Percentiles rank a stretch among this genome's conserved stretches.
These are phyloP conservation scores for Myiopsitta monachus DNA, from an alignment of 2,113 vertebrate species.

Conservation along the genomic window DNA sequence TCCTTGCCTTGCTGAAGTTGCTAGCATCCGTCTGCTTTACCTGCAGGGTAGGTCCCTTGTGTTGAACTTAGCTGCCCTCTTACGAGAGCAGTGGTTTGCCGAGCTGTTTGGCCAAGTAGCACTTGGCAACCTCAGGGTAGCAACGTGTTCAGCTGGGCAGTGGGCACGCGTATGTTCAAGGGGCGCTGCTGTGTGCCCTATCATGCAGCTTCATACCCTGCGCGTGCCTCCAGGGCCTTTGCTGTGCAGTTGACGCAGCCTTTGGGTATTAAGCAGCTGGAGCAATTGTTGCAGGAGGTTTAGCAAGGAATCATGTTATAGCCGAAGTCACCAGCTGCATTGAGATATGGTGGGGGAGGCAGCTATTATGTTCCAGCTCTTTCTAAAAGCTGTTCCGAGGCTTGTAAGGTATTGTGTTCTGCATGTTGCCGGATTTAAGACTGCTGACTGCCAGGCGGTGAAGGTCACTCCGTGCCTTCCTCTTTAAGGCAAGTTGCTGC, in stretches of 20 bases:
- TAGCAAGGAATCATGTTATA: accelerated
- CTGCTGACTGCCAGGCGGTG: background rate
- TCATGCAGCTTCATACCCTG: accelerated
- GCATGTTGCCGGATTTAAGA: background rate
- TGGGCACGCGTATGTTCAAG: accelerated
- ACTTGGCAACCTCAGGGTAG: background rate
- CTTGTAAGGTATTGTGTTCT: background rate
- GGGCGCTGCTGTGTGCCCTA: background rate
- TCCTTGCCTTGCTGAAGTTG: background rate
- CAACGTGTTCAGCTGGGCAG: accelerated
- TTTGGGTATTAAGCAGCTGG: background rate
- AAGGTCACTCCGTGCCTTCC: slow-evolving; percentile 24
- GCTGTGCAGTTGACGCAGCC: background rate
- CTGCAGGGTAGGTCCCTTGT: background rate
- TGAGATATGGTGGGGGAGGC: background rate
- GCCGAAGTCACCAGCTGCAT: background rate
- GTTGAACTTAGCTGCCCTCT: background rate
- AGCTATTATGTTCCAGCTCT: background rate
- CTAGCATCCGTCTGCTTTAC: background rate
- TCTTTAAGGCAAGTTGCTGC: background rate
- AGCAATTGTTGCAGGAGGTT: background rate
- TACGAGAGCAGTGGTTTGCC: accelerated
- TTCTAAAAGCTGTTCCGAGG: background rate
- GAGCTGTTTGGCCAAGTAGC: background rate
- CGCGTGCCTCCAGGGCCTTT: accelerated